These are phyloP conservation scores for Tachina fera DNA, from an alignment of 2,888 invertebrate species.

Conservation along the genomic window DNA sequence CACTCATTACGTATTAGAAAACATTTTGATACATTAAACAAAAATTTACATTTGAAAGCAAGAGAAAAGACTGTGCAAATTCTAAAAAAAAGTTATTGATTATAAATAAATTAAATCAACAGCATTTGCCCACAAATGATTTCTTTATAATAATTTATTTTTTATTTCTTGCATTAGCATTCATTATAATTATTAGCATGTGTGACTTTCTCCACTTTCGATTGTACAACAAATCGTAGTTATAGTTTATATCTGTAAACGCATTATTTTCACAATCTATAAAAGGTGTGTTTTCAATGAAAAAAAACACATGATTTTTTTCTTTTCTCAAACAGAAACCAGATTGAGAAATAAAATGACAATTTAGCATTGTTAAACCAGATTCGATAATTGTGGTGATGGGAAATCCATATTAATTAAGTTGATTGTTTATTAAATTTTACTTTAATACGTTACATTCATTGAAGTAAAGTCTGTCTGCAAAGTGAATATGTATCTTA, in stretches of 20 bases:
- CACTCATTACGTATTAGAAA: no score
- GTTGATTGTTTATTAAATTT: background rate
- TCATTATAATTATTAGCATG: conserved; percentile 18
- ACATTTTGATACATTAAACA: no score
- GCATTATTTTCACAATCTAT: conserved; percentile 30
- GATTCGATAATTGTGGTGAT: background rate
- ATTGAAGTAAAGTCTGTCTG: background rate
- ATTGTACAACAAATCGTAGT: conserved; percentile 5
- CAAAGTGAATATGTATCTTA: background rate
- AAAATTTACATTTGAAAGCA: no score
- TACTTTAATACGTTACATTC: background rate
- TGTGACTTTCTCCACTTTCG: conserved; percentile 64
- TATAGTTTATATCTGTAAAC: conserved; percentile 5
- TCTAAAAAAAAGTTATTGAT: no score
- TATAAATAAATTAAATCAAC: no score
- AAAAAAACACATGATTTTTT: background rate
- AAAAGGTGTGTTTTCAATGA: background rate
- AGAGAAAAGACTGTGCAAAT: no score
- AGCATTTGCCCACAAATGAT: background rate
- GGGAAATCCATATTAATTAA: background rate
- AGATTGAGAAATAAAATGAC: background rate
- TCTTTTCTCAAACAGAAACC: background rate
- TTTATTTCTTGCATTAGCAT: background rate
- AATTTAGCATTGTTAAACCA: conserved; percentile 5
- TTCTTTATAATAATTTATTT: conserved; percentile 13